Percentiles rank a stretch among this genome's conserved stretches.
These are phyloP conservation scores for Gracilinanus agilis DNA, from an alignment of 2,113 vertebrate genomes.

Conservation along the genomic window DNA sequence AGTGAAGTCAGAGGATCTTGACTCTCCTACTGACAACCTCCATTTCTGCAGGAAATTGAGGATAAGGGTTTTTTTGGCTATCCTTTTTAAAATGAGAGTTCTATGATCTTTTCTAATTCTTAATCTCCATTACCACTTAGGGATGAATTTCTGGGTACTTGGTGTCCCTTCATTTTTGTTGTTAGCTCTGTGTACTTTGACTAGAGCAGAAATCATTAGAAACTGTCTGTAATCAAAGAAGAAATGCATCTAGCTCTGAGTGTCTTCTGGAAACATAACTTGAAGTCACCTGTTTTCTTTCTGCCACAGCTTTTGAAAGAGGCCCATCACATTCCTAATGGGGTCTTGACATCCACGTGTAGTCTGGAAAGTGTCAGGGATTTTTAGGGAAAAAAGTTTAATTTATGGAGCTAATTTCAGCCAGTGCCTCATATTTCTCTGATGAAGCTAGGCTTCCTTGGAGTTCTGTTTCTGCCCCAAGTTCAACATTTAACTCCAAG, in stretches of 20 bases:
- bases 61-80: background rate
- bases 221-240: background rate
- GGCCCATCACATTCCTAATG: background rate
- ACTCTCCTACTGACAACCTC: background rate
- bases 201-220: background rate
- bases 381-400: background rate
- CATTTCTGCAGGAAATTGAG: background rate
- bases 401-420: constrained; percentile 46
- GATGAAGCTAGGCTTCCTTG: constrained; percentile 46
- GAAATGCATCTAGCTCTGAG: accelerated
- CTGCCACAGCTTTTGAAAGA: background rate
- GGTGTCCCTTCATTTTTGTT: background rate
- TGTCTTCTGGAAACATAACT: background rate
- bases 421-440: constrained; percentile 21
- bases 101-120: background rate
- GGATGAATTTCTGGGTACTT: background rate
- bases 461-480: background rate
- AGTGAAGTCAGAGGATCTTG: background rate
- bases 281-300: background rate
- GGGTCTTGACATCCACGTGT: background rate
- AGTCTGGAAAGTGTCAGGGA: background rate
- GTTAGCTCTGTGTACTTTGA: background rate
- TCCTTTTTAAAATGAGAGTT: background rate
- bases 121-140: background rate
- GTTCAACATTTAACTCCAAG: background rate